phyloP scores from a whole-genome alignment of 2,797 vertebrate genomes.

The Pteropus rufus region DNA sequence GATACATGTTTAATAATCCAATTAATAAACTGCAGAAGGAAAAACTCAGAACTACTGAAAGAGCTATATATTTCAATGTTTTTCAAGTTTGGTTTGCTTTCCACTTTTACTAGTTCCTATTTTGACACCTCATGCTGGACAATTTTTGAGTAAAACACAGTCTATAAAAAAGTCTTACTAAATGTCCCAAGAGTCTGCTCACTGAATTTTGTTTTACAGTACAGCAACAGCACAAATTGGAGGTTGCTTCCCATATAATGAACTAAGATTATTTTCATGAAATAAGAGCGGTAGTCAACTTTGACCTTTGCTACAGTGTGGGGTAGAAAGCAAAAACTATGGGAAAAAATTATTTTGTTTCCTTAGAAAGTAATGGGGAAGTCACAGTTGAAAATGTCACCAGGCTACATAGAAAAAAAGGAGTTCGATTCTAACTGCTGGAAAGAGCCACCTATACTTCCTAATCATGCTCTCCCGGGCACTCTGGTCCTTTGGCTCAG shows the following conservation, averaged over 20 bases:
- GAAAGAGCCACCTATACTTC: not conserved
- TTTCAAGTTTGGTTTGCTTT: constrained; percentile 19
- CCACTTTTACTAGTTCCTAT: not conserved
- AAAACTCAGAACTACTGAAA: not conserved
- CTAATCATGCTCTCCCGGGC: not conserved
- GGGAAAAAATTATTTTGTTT: not conserved
- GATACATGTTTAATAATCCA: not conserved
- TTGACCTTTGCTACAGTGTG: not conserved
- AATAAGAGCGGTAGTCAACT: not conserved
- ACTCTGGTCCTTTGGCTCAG: not conserved
- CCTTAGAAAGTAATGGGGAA: not conserved
- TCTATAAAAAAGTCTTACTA: constrained; percentile 10
- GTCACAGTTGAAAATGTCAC: not conserved
- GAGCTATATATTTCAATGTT: not conserved
- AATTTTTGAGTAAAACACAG: not conserved
- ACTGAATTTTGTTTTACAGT: not conserved
- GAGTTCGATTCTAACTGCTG: not conserved
- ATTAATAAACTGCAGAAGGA: not conserved
- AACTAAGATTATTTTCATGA: not conserved
- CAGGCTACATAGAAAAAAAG: not conserved
- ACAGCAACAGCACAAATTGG: not conserved
- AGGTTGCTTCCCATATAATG: not conserved
- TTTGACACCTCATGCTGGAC: not conserved
- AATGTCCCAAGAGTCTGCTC: not conserved
- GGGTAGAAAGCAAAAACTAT: not conserved